Evolutionary conservation across 2,888 invertebrate genomes (phyloP), one percentile per base, ranked within the genome.

Genomic region (Cataglyphis albicans): DNA sequence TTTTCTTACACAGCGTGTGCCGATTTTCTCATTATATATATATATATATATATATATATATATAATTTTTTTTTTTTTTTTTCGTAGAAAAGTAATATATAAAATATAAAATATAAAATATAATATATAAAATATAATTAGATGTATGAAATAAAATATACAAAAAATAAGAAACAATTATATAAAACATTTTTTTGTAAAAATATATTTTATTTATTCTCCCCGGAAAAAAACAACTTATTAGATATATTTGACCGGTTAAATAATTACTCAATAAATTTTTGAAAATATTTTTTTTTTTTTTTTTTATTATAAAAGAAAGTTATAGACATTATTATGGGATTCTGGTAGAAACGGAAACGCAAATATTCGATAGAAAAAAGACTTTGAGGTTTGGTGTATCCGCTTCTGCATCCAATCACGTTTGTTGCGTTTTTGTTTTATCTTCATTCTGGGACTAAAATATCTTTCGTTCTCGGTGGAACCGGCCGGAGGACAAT

Each of bases 401-500:
- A 61, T 68, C 44, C 7, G 44, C 32, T 68, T 68, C 74, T 64
- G 59, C 55, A 25, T 61, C 68, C 59, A 21, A 41, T 82, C 68
- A 29, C 9, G 48, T 61, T 38, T 15, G 64, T 72, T 64, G 25
- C 41, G 18, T 73, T 70, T 80, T 61, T 67, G 35, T 68, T 61
- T 75, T 55, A 52, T 70, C 38, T 18, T 41, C 48, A 12, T 72
- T 78, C 48, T 52, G 73, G 15, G 68, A 65, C 83, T 29, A 59
- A 80, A 83, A 83, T 80, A 78, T 83, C 78, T n/a, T 72, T 52
- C 61, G 25, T 32, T 55, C 41, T 61, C 44, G 57, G 44, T 41
- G 29, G n/a, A 74, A 74, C 74, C 41, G n/a, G 48, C 74, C 32
- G 44, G 61, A 44, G n/a, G 74, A 74, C 61, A 61, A 61, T 57